phyloP scores from a whole-genome alignment of 2,888 invertebrate genomes.

The Orchesella flavescens region DNA sequence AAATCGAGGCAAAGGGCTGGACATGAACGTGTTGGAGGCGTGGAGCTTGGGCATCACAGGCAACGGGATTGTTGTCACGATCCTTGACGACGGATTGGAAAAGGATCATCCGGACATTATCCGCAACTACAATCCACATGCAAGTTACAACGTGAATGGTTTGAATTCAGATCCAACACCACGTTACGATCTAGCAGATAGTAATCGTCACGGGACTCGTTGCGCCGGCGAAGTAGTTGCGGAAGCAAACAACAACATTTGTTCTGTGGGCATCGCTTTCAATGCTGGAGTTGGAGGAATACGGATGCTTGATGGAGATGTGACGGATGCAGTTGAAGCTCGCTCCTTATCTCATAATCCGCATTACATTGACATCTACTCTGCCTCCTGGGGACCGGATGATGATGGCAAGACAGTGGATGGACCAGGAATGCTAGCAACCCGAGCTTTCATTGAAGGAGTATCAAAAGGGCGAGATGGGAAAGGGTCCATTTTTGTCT shows the following conservation, averaged over 20 bases:
- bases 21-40: constrained; percentile 97
- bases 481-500: constrained; percentile 97
- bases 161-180: constrained; percentile 96
- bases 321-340: constrained; percentile 98
- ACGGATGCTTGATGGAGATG: constrained; percentile 98
- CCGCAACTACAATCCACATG: constrained; percentile 94
- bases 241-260: constrained; percentile 94
- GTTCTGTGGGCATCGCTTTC: constrained; percentile 96
- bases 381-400: constrained; percentile 98
- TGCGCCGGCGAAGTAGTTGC: constrained; percentile 95
- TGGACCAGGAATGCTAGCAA: constrained; percentile 96
- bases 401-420: constrained; percentile 79
- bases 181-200: constrained; percentile 96
- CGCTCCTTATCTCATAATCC: constrained; percentile 93
- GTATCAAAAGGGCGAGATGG: constrained; percentile 93
- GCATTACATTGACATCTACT: constrained; percentile 98
- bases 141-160: constrained; percentile 97
- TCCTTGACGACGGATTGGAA: constrained; percentile 96
- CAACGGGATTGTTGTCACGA: constrained; percentile 94
- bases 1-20: constrained; percentile 91
- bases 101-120: constrained; percentile 95
- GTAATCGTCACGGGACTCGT: constrained; percentile 94
- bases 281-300: constrained; percentile 97
- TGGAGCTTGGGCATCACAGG: constrained; percentile 97
- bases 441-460: constrained; percentile 95